Evolutionary conservation across 1,140 invertebrate genomes (phyloP).

Genomic region (Vanessa atalanta): DNA sequence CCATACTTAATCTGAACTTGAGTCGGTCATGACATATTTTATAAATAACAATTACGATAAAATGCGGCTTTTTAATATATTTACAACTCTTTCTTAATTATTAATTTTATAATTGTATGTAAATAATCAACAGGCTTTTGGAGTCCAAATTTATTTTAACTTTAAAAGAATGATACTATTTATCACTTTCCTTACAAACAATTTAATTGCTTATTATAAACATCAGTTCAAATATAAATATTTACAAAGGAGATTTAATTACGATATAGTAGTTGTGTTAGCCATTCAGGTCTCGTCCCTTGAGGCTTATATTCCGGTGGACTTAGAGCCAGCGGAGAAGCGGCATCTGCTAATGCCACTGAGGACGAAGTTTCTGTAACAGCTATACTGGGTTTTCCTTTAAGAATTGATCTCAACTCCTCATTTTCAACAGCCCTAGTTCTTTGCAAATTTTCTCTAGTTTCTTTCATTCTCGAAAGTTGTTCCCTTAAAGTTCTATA

Average conservation of each 20-base stretch:
- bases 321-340: slow-evolving; percentile 74
- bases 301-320: slow-evolving; percentile 80
- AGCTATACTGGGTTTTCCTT: slow-evolving; percentile 81
- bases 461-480: slow-evolving; percentile 88
- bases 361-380: slow-evolving; percentile 76
- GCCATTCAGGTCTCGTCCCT: slow-evolving; percentile 77
- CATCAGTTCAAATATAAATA: slow-evolving; percentile 70
- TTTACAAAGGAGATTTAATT: slow-evolving; percentile 67
- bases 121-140: slow-evolving; percentile 29
- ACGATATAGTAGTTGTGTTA: slow-evolving; percentile 73
- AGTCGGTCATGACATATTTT: too few relatives aligned
- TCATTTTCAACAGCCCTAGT: slow-evolving; percentile 73
- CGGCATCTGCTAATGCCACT: slow-evolving; percentile 73
- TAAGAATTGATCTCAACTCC: slow-evolving; percentile 80
- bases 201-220: slow-evolving; percentile 65
- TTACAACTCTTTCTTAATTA: not conserved
- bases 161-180: slow-evolving; percentile 69
- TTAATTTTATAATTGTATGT: not conserved
- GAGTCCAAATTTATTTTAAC: slow-evolving; percentile 74
- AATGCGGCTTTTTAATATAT: too few relatives aligned
- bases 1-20: too few relatives aligned
- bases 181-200: slow-evolving; percentile 71
- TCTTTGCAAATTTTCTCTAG: slow-evolving; percentile 84
- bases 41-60: too few relatives aligned
- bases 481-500: slow-evolving; percentile 88